phyloP scores from a whole-genome alignment of 2,888 invertebrate species.

The Lepidochitona cinerea region DNA sequence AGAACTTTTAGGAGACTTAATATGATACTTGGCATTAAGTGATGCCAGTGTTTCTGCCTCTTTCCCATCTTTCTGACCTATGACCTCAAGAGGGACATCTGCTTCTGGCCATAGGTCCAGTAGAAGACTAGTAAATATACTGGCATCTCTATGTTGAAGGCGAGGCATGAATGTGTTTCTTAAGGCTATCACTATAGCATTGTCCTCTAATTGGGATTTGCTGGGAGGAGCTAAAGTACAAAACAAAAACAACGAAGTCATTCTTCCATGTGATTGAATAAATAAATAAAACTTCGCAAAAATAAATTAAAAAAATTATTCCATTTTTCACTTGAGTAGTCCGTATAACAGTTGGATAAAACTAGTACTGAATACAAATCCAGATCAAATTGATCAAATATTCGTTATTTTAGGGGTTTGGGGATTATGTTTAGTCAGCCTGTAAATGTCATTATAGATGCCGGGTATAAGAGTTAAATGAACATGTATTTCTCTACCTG shows the following conservation, averaged over 20 bases:
- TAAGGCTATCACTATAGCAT: slow-evolving; percentile 59
- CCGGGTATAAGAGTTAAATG: no score
- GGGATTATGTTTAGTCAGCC: no score
- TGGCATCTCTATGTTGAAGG: slow-evolving; percentile 59
- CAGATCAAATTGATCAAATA: no score
- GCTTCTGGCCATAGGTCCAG: slow-evolving; percentile 63
- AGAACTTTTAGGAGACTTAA: slow-evolving; percentile 49
- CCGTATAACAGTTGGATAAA: no score
- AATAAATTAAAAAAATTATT: background rate
- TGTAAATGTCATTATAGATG: no score
- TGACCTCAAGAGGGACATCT: slow-evolving; percentile 55
- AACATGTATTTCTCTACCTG: no score
- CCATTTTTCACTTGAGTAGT: no score
- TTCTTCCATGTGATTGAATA: background rate
- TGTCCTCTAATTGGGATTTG: slow-evolving; percentile 48
- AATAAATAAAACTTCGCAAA: background rate
- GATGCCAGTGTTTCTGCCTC: background rate
- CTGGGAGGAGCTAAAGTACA: background rate
- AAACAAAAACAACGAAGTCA: background rate
- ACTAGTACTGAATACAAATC: no score
- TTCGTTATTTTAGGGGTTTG: no score
- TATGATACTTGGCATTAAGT: background rate
- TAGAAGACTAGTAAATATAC: slow-evolving; percentile 58
- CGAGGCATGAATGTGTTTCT: slow-evolving; percentile 65
- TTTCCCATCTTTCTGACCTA: slow-evolving; percentile 44